Evolutionary conservation across 2,888 invertebrate genomes (phyloP), one percentile per base, ranked within the genome.

Genomic region (Aphrophora alni): DNA sequence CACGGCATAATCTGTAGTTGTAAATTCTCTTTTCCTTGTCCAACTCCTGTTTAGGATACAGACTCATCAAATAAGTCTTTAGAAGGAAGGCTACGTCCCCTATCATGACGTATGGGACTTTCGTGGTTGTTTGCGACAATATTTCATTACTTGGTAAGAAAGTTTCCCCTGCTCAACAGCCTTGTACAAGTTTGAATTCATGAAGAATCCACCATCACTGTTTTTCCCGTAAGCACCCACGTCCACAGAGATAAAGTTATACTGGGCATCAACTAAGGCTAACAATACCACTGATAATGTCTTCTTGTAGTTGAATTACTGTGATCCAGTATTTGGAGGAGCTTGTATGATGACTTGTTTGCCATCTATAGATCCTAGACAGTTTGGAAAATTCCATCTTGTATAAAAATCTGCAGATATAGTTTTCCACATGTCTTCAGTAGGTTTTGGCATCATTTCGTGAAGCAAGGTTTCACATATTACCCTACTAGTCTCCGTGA

Each of bases 121-220:
- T 8, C n/a, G 72, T 77, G 81, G 82, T 84, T 68, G 83, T 85
- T 79, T 84, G 84, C 71, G 85, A 85, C 73, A 85, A 83, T 21
- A 76, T n/a, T 82, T 83, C 83, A 82, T 84, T 84, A 81, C 81
- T 81, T 33, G 86, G 86, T 82, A n/a, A n/a, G n/a, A n/a, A n/a
- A n/a, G n/a, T n/a, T n/a, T n/a, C n/a, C n/a, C n/a, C n/a, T n/a
- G n/a, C n/a, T n/a, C n/a, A n/a, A n/a, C 86, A 5, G 3, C 33
- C 33, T 82, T 80, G 77, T 84, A 85, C 75, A 86, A 78, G 28
- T 81, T 83, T 38, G 85, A 85, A 72, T 80, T 75, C 26, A 70
- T 72, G 81, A 86, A 86, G 74, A 86, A 85, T 38, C 85, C 85
- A 68, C 85, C 85, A 82, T 86, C 86, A 79, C 86, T 85, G 71